Evolutionary conservation across 2,797 vertebrate genomes (phyloP).

Genomic region (Spinus olivaceus): DNA sequence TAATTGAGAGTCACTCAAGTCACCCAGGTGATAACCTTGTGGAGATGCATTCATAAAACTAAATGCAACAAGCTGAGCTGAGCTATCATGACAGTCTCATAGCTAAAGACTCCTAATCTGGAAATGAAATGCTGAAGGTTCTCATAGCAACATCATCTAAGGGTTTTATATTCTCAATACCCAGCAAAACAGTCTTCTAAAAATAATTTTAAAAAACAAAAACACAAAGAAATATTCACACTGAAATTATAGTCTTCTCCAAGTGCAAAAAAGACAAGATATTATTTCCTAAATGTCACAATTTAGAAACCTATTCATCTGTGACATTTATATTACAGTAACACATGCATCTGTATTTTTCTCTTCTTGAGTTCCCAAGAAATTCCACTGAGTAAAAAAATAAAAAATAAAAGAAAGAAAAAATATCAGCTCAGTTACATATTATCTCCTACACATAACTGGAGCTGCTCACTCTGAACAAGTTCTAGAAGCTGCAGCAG

Average conservation of each 20-base stretch:
- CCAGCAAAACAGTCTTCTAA: not conserved
- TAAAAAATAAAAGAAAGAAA: not conserved
- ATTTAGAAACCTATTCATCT: constrained; percentile 13
- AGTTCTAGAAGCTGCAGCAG: not conserved
- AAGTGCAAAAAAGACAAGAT: not conserved
- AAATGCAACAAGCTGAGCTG: not conserved
- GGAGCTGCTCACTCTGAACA: not conserved
- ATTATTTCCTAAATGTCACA: constrained; percentile 4
- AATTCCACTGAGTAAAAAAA: not conserved
- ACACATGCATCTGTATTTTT: not conserved
- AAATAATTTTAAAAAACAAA: not conserved
- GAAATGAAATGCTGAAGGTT: not conserved
- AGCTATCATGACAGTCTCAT: not conserved
- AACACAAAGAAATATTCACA: not conserved
- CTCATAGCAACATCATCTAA: not conserved
- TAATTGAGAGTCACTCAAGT: not conserved
- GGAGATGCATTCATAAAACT: not conserved
- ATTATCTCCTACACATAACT: not conserved
- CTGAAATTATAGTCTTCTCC: not conserved
- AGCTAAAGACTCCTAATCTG: not conserved
- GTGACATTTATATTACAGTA: not conserved
- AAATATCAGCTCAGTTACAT: not conserved
- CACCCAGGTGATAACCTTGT: not conserved
- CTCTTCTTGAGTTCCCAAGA: not conserved
- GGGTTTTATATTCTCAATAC: not conserved